These are phyloP conservation scores for Remorina albescens DNA, from an alignment of 2,797 vertebrate genomes.

Conservation along the genomic window DNA sequence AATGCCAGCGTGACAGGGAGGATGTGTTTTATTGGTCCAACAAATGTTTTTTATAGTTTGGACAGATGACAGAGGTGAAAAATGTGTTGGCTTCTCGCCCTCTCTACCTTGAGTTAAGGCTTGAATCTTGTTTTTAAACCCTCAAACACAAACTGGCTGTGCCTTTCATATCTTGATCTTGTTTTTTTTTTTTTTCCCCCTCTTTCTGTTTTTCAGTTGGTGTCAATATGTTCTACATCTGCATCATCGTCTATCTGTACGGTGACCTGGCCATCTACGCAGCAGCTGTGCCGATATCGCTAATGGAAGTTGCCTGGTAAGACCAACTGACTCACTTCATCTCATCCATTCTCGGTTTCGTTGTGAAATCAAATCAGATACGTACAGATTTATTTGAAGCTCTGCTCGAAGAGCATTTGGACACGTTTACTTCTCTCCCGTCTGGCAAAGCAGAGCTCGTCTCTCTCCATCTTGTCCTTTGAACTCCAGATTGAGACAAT, in stretches of 20 bases:
- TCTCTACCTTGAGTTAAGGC: neutral
- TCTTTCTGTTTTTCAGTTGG: conserved; percentile 95
- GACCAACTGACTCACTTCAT: conserved; percentile 52
- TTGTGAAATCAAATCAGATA: conserved; percentile 3
- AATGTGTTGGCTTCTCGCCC: conserved; percentile 40
- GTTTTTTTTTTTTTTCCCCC: conserved; percentile 53
- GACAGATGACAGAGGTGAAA: conserved; percentile 46
- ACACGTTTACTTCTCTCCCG: conserved; percentile 2
- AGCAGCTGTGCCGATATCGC: conserved; percentile 94
- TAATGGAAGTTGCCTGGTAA: conserved; percentile 98
- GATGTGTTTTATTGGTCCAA: conserved; percentile 36
- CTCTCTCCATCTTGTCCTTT: conserved; percentile 21
- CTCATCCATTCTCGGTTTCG: conserved; percentile 8
- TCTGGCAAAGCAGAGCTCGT: conserved; percentile 20
- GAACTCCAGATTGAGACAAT: conserved; percentile 63
- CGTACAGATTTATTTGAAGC: neutral
- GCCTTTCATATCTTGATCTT: neutral
- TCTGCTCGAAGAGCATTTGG: conserved; percentile 15
- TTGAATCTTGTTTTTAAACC: conserved; percentile 8
- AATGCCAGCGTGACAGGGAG: conserved; percentile 20
- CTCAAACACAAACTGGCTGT: neutral
- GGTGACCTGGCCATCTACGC: conserved; percentile 99
- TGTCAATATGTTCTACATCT: conserved; percentile 98
- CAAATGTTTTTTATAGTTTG: conserved; percentile 32
- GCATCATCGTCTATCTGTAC: conserved; percentile 97